Evolutionary conservation across 92 coral and sea anemone genomes (phyloP), one percentile per base, ranked within the genome.

Genomic region (Montipora capitata): DNA sequence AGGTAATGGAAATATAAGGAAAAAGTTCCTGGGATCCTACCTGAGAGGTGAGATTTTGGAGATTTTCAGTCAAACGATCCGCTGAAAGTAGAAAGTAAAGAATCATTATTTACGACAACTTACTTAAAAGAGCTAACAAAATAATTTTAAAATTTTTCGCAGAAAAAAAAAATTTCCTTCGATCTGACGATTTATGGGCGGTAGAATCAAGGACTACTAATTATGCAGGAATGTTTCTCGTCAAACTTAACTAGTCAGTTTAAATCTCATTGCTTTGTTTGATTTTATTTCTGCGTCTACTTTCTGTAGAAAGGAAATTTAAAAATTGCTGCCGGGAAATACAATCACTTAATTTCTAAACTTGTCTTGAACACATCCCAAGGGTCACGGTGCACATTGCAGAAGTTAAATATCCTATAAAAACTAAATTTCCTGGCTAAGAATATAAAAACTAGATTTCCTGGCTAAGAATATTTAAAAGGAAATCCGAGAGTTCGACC

Each of bases 31-130:
- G 35, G 35, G 35, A 27, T 9, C 89, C 56, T 78, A 91, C 96
- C 88, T 95, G 93, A 15, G 98, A 87, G 20, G 98, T 91, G 77
- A 95, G 80, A 43, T 91, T 94, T 81, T 93, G 91, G n/a, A 95
- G 89, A 54, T 93, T 95, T 43, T 95, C 93, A 64, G 96, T 88
- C 72, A 95, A 91, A 48, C 75, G 96, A 57, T 93, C 94, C 73
- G 98, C 98, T 91, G 85, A 10, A 6, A 16, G 9, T 3, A 2
- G 10, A 41, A 63, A 17, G 9, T 3, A 38, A 39, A 76, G 35
- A 49, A 1, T 11, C 7, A 20, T 15, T 15, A 15, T 6, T 17
- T 38, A n/a, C 9, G 18, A 10, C 10, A 48, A 67, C 3, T 38
- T 11, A 35, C 44, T 67, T 3, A 67, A 67, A 35, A 3, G 61